Base-by-base conservation (phyloP, 1,140 invertebrate species). In the Brachionus rotundiformis region DNA sequence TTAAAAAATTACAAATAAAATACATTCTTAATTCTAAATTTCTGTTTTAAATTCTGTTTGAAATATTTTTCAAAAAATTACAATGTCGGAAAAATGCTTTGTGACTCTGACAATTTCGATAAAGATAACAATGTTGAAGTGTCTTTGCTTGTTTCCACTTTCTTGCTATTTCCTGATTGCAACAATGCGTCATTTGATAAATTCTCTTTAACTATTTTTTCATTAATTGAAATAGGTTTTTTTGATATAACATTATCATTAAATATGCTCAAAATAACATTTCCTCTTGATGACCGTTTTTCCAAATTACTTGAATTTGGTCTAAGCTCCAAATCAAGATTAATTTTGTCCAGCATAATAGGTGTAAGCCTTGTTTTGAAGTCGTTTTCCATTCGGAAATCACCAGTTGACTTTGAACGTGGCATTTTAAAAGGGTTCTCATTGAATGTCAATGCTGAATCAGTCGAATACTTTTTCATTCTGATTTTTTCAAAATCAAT, bases 271-370 rank as follows among this genome's bases (percentile, higher is more conserved):
- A 29, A 31, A 2, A 6, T 27, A 10, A n/a, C 1, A 16, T 25
- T 59, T 23, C 49, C 25, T 25, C 13, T 63, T 33, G 23, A 33
- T 19, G 63, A 7, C 4, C n/a, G 27, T 31, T 19, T 68, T 31
- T 33, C 27, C 27, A 68, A 31, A 33, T 68, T 33, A 68, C 63
- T 68, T 13, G 63, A 68, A 39, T 68, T 33, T n/a, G 63, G 63
- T 33, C 63, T 31, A 16, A 33, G 31, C n/a, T 68, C 63, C 5
- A 68, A 33, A 13, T 27, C 29, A 27, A 25, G 11, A 10, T 63
- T 31, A 25, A 63, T 29, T 13, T 63, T 63, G 2, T 63, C 29
- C n/a, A 31, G 27, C 11, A 11, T 25, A 11, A 11, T 25, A 7
- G 25, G 23, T n/a, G 23, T 10, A 63, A 25, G 27, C 10, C 25